Evolutionary conservation across 2,113 vertebrate genomes (phyloP), one percentile per base, ranked within the genome.

Genomic region (Struthio camelus): DNA sequence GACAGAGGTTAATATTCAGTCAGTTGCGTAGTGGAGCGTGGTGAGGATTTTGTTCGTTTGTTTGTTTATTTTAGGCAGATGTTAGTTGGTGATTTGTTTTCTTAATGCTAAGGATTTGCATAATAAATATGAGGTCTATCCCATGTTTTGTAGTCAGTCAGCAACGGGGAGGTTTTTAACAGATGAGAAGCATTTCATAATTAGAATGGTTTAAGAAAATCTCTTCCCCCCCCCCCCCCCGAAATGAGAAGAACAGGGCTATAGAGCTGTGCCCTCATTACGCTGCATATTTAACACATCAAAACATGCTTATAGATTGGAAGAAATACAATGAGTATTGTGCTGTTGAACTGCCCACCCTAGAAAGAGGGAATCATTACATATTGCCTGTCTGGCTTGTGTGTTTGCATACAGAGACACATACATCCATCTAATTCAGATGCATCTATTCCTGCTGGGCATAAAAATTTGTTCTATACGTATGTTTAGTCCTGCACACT

Each of bases 231-330:
- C 62, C 30, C 27, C 1, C 30, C 13, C 53, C 8, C 32, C 42
- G 36, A 85, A 73, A 85, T 2, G 64, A 71, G 90, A 92, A 79
- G 80, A 95, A 64, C 65, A 70, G 92, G 83, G 86, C 95, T 97
- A 54, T 70, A 87, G 88, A 89, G 97, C 95, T 96, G 86, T 96
- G 95, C 73, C 82, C 94, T 96, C 72, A 80, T 96, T 94, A 85
- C 67, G 76, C 91, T 96, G 98, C 97, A 97, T 96, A 94, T 97
- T 93, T 95, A 97, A 96, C 93, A 88, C 71, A 91, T 95, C 84
- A 76, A 80, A 90, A 90, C 88, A 92, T 80, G 82, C 44, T 82
- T 94, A 96, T 71, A 91, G 80, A 91, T 85, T 69, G 65, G 62
- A 48, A 66, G 78, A 82, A 89, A 94, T 82, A 78, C 58, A 54